Base-by-base conservation (phyloP, 2,113 vertebrate species). In the Podarcis raffonei region DNA sequence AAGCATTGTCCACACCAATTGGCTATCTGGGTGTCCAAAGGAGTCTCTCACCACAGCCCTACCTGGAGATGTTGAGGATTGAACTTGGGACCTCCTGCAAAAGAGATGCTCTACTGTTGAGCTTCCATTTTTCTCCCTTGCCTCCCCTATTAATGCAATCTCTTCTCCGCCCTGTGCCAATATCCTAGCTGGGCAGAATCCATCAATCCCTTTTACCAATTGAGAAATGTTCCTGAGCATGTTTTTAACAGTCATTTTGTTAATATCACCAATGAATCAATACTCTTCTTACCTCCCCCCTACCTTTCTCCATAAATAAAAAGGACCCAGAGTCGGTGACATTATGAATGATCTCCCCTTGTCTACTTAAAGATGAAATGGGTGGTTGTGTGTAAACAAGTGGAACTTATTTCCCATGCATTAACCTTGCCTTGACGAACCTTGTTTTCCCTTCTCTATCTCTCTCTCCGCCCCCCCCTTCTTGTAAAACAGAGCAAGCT, bases 401-500 rank as follows among this genome's bases (percentile, higher is more conserved):
- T 57, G 25, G 90, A 69, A 81, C 80, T 78, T 81, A 94, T 93
- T 95, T 94, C 91, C 92, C 90, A 80, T 86, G 89, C 93, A 94
- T 95, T 94, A 81, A 83, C 90, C 65, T 89, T 83, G 30, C 59
- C 74, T 92, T 87, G 90, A 95, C 93, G 92, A 96, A 92, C 95
- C 92, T 96, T 96, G 92, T 93, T 88, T 93, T 94, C 91, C 18
- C 18, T 62, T 48, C 48, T 48, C 48, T 48, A 2, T 37, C 42
- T 42, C 42, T 8, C 48, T 9, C 48, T 42, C 39, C 48, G 9
- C 42, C 90, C 48, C 48, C 42, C 90, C 87, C 37, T 94, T 90
- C 59, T 91, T 94, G 92, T 93, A 88, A 97, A 97, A 97, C 93
- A 96, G 30, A 95, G 91, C 96, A 91, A 96, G 96, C 97, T 97